Conservation (phyloP, 2,888 invertebrate genomes). For the Microchrysa polita region DNA sequence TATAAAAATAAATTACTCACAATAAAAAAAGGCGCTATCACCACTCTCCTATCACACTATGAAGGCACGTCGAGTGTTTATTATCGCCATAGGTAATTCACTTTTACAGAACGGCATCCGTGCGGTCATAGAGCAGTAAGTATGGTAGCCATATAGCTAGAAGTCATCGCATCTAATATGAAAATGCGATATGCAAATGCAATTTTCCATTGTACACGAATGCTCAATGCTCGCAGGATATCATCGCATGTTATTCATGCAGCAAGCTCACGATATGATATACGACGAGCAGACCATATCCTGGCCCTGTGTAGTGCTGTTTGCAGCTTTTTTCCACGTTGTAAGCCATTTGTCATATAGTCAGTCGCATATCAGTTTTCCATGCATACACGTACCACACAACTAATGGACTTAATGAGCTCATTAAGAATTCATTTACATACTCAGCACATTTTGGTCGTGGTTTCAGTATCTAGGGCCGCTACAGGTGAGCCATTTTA, state of each 20-base stretch:
- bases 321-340: conserved; percentile 1
- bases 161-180: neutral
- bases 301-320: neutral
- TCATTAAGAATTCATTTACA: conserved; percentile 34
- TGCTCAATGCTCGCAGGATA: neutral
- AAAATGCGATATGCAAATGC: conserved; percentile 21
- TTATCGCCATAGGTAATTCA: neutral
- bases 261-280: conserved; percentile 12
- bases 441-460: conserved; percentile 21
- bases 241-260: conserved; percentile 19
- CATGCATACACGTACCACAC: too few relatives aligned
- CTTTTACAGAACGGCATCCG: neutral
- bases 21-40: neutral
- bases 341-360: conserved; percentile 14
- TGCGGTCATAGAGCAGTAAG: too few relatives aligned
- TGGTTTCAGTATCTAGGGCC: too few relatives aligned
- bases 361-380: conserved; percentile 30
- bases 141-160: too few relatives aligned
- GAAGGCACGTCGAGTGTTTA: neutral
- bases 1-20: neutral
- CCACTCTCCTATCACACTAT: neutral
- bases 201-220: conserved; percentile 23
- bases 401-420: conserved; percentile 25
- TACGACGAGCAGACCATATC: too few relatives aligned
- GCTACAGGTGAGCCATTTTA: conserved; percentile 31